phyloP scores from a whole-genome alignment of 2,888 invertebrate species.

The Nomada ferruginata region DNA sequence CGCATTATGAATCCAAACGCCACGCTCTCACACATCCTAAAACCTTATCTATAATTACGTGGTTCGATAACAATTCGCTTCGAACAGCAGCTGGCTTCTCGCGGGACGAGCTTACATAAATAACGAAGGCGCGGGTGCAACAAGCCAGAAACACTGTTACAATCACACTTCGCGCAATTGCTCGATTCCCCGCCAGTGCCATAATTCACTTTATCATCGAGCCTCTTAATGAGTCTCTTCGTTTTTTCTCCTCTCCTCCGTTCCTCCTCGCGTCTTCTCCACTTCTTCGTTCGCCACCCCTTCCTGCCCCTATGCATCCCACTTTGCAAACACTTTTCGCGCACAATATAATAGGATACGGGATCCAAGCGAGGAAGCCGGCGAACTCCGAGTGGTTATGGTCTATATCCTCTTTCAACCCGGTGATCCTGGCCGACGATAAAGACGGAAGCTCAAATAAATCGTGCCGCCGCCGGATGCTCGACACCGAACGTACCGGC shows the following conservation, averaged over 20 bases:
- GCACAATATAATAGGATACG: slow-evolving; percentile 47
- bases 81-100: slow-evolving; percentile 4
- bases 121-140: slow-evolving; percentile 33
- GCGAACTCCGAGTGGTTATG: slow-evolving; percentile 76
- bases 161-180: slow-evolving; percentile 51
- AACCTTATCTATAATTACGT: neutral
- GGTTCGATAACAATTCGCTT: slow-evolving; percentile 5
- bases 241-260: slow-evolving; percentile 21
- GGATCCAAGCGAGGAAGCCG: slow-evolving; percentile 49
- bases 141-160: slow-evolving; percentile 52
- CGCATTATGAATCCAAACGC: no score
- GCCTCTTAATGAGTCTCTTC: slow-evolving; percentile 56
- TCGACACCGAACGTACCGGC: slow-evolving; percentile 71
- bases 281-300: neutral
- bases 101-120: slow-evolving; percentile 27
- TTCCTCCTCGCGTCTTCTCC: neutral
- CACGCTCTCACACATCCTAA: no score
- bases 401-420: slow-evolving; percentile 75
- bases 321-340: slow-evolving; percentile 25
- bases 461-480: slow-evolving; percentile 78
- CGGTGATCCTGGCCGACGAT: slow-evolving; percentile 75
- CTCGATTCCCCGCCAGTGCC: slow-evolving; percentile 41
- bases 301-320: neutral
- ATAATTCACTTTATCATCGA: slow-evolving; percentile 60
- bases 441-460: slow-evolving; percentile 80